Conservation (phyloP, 2,113 vertebrate species). For the Merops nubicus region DNA sequence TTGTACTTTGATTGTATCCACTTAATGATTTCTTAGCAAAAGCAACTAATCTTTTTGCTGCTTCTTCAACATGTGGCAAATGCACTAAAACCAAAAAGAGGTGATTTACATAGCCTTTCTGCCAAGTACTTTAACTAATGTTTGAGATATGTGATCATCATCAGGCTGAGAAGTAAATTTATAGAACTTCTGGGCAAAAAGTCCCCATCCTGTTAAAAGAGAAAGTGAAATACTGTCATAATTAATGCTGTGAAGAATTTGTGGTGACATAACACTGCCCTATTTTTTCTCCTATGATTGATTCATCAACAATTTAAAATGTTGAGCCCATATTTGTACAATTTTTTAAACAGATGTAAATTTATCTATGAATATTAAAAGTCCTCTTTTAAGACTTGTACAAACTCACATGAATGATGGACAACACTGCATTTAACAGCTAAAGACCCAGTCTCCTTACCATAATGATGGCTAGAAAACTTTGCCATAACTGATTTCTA, state of each 20-base stretch:
- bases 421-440: background rate
- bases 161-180: constrained; percentile 39
- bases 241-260: constrained; percentile 20
- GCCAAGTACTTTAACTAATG: background rate
- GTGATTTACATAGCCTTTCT: constrained; percentile 39
- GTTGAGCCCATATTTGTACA: background rate
- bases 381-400: background rate
- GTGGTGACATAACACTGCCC: background rate
- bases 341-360: background rate
- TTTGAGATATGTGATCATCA: constrained; percentile 24
- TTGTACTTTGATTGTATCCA: background rate
- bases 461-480: background rate
- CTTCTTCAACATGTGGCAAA: constrained; percentile 23
- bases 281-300: background rate
- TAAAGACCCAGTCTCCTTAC: background rate
- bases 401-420: background rate
- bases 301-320: background rate
- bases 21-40: background rate
- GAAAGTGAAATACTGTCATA: constrained; percentile 60
- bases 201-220: constrained; percentile 46
- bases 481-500: background rate
- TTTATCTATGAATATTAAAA: background rate
- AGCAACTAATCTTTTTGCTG: background rate
- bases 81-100: constrained; percentile 26
- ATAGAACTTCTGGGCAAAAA: constrained; percentile 45